These are phyloP conservation scores for Onychomys arenicola DNA, from an alignment of 2,797 vertebrate species.

Conservation along the genomic window DNA sequence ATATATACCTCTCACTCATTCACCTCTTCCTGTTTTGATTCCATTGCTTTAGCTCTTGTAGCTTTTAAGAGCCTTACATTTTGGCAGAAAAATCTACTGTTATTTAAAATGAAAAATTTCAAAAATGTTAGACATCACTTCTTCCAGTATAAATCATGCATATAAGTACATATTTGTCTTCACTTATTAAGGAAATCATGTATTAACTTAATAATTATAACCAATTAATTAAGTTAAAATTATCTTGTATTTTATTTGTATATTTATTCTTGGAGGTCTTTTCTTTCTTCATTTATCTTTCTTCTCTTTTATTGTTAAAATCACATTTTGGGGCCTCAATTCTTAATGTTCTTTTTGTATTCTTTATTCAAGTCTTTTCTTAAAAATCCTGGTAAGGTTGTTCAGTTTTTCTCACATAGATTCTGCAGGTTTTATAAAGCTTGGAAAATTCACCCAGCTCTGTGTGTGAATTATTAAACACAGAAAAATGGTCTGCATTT, in stretches of 20 bases:
- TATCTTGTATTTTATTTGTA: background rate
- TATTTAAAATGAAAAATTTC: conserved; percentile 4
- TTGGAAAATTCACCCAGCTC: background rate
- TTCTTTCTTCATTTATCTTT: background rate
- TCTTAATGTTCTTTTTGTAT: background rate
- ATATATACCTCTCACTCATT: background rate
- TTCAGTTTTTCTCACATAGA: background rate
- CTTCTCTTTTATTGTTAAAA: background rate
- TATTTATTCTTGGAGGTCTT: too few relatives aligned
- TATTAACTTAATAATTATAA: background rate
- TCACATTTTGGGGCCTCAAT: background rate
- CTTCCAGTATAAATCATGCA: conserved; percentile 6
- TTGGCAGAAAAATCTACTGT: background rate
- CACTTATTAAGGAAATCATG: conserved; percentile 33
- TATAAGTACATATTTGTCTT: conserved; percentile 43
- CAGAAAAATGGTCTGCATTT: background rate
- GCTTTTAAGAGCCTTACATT: conserved; percentile 26
- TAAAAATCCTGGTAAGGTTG: background rate
- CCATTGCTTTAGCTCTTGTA: background rate
- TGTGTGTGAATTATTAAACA: conserved; percentile 45
- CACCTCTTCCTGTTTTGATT: background rate
- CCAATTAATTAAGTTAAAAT: background rate
- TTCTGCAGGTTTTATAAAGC: background rate
- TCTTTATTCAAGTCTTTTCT: conserved; percentile 21
- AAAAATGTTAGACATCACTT: background rate